These are phyloP conservation scores for Sesia apiformis DNA, from an alignment of 2,888 invertebrate species.

Conservation along the genomic window DNA sequence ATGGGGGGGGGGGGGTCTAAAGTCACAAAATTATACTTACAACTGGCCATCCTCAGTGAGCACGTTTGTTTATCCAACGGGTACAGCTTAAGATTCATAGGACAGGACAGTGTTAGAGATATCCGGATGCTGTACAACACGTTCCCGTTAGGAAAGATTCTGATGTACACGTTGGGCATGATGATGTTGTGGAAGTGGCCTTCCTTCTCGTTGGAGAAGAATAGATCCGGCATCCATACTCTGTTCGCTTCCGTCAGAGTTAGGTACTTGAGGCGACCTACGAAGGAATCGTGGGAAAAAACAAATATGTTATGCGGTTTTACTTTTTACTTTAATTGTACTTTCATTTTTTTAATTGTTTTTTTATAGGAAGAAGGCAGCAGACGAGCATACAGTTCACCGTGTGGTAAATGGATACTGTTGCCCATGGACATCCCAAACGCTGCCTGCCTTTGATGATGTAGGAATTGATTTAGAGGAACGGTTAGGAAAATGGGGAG, in stretches of 20 bases:
- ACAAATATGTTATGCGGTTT: too few species aligned
- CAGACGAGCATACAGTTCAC: too few species aligned
- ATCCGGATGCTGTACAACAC: constrained; percentile 98
- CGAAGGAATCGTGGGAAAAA: background rate
- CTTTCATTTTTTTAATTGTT: too few species aligned
- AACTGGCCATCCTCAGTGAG: constrained; percentile 96
- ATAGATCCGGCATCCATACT: constrained; percentile 99
- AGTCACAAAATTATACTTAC: constrained; percentile 77
- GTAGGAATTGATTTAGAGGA: too few species aligned
- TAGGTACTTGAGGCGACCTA: constrained; percentile 91
- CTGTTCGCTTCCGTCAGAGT: constrained; percentile 95
- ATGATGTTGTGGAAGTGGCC: constrained; percentile 98
- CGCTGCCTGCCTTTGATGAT: too few species aligned
- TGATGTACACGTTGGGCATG: constrained; percentile 97
- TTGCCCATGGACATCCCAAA: too few species aligned
- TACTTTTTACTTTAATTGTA: too few species aligned
- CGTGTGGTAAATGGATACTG: too few species aligned
- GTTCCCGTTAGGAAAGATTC: constrained; percentile 95
- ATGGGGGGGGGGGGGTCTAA: too few species aligned
- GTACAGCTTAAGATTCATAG: constrained; percentile 97
- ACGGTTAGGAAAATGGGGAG: too few species aligned
- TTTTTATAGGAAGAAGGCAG: too few species aligned
- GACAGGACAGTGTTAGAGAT: constrained; percentile 95
- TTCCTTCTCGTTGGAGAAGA: constrained; percentile 98
- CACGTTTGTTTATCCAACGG: constrained; percentile 97